Conservation (phyloP, 2,113 vertebrate species). For the Heterochromis multidens region DNA sequence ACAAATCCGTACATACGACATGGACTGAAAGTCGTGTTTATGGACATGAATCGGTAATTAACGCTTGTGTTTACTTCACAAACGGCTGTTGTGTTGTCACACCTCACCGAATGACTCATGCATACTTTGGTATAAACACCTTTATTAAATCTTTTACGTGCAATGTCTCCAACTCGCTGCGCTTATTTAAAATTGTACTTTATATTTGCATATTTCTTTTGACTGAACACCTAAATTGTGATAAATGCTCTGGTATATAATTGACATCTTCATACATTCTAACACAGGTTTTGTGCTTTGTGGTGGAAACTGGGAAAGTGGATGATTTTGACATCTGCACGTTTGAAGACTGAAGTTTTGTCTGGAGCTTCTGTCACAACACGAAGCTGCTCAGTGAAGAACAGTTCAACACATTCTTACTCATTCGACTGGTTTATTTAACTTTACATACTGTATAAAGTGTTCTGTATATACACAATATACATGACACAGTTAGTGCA, state of each 20-base stretch:
- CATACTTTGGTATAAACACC: neutral
- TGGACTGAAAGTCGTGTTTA: too few relatives aligned
- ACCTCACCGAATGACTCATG: neutral
- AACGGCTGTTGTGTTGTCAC: neutral
- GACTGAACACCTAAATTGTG: neutral
- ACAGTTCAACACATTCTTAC: neutral
- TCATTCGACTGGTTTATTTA: slow-evolving; percentile 50
- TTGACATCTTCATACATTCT: neutral
- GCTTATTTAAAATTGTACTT: rapidly evolving
- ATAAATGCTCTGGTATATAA: rapidly evolving
- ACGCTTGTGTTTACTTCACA: neutral
- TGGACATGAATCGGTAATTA: neutral
- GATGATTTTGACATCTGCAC: neutral
- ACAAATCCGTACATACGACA: neutral
- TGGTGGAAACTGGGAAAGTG: too few relatives aligned
- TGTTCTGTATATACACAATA: slow-evolving; percentile 65
- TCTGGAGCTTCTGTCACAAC: neutral
- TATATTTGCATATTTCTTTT: neutral
- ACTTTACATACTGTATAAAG: slow-evolving; percentile 56
- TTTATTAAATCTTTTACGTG: neutral
- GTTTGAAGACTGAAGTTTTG: neutral
- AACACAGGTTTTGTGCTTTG: neutral
- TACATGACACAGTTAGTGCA: slow-evolving; percentile 47
- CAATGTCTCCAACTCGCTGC: neutral
- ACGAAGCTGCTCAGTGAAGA: neutral